Percentiles rank a stretch among this genome's conserved stretches.
These are phyloP conservation scores for Cepaea hortensis DNA, from an alignment of 2,888 invertebrate genomes.

Conservation along the genomic window DNA sequence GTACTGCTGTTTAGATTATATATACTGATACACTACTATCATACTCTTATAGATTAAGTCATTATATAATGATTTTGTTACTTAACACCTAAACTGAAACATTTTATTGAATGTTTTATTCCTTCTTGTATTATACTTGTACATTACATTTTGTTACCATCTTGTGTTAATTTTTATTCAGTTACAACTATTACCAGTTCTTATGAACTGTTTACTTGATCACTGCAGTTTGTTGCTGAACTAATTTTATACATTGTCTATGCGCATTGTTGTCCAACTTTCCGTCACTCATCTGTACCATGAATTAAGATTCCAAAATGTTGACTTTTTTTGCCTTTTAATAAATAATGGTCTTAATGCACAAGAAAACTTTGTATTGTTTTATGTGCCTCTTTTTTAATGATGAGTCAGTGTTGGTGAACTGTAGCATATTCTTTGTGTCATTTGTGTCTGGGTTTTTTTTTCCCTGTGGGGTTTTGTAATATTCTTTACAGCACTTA, in stretches of 20 bases:
- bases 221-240: neutral
- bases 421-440: too few relatives aligned
- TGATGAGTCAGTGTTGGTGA: too few relatives aligned
- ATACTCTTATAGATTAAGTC: too few relatives aligned
- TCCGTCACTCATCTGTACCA: conserved; percentile 28
- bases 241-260: neutral
- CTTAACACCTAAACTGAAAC: too few relatives aligned
- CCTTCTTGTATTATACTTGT: neutral
- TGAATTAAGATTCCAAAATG: conserved; percentile 18
- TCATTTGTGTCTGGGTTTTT: too few relatives aligned
- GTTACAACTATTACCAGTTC: neutral
- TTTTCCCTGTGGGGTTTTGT: too few relatives aligned
- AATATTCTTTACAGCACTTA: too few relatives aligned
- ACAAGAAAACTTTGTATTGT: neutral
- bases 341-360: conserved; percentile 40
- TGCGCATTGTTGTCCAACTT: conserved; percentile 3
- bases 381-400: neutral
- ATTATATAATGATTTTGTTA: too few relatives aligned
- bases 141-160: neutral
- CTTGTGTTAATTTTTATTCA: neutral
- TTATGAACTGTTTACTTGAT: neutral
- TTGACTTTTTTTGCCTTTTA: conserved; percentile 42
- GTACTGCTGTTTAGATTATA: too few relatives aligned
- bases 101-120: neutral
- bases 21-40: too few relatives aligned